phyloP scores from a whole-genome alignment of 2,888 invertebrate genomes.

The Agonopterix arenella region DNA sequence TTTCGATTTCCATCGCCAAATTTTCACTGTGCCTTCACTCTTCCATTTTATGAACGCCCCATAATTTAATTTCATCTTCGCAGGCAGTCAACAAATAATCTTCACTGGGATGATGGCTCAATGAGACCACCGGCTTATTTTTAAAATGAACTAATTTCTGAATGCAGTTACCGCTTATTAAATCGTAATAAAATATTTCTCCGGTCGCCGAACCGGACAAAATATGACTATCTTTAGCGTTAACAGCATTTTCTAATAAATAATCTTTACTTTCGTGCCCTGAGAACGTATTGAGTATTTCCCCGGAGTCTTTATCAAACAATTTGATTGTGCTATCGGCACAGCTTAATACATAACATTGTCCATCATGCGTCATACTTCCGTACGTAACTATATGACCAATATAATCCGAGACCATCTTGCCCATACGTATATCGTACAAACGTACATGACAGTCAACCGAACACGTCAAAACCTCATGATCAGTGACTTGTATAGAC shows the following conservation, averaged over 20 bases:
- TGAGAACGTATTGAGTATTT: constrained; percentile 79
- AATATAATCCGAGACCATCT: constrained; percentile 88
- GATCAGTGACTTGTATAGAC: constrained; percentile 86
- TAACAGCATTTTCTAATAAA: constrained; percentile 91
- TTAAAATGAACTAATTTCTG: constrained; percentile 67
- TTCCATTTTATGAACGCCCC: constrained; percentile 64
- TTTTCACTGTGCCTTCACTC: constrained; percentile 18
- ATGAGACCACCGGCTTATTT: constrained; percentile 84
- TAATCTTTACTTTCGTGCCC: constrained; percentile 91
- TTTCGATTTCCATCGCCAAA: neutral
- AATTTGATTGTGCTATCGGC: constrained; percentile 89
- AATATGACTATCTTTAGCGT: constrained; percentile 89
- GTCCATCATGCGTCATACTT: constrained; percentile 92
- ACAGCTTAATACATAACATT: constrained; percentile 92
- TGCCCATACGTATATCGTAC: constrained; percentile 94
- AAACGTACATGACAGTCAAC: constrained; percentile 91
- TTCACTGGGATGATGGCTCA: constrained; percentile 88
- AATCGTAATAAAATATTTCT: constrained; percentile 91
- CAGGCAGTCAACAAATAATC: constrained; percentile 84
- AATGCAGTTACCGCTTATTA: constrained; percentile 80
- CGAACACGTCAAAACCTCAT: constrained; percentile 93
- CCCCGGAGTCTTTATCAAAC: constrained; percentile 85
- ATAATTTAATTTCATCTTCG: constrained; percentile 83
- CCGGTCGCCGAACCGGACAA: constrained; percentile 95
- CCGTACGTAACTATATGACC: constrained; percentile 92